Conservation (phyloP, 2,888 invertebrate species). For the Lasioglossum marginatum region DNA sequence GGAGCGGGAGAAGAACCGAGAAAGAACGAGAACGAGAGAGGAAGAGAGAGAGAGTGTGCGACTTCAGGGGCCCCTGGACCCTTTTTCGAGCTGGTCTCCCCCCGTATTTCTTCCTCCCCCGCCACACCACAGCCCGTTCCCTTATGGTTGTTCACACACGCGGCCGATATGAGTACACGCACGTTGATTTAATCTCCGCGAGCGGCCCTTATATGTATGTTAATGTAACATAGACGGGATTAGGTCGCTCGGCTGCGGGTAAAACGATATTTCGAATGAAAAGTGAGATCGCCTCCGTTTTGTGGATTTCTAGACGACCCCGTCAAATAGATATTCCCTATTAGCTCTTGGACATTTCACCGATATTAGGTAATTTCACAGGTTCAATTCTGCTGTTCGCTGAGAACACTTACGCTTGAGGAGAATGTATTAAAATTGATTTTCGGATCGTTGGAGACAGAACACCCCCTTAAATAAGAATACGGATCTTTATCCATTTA, state of each 20-base stretch:
- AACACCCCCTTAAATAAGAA: no score
- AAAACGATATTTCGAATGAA: constrained; percentile 43
- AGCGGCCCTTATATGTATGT: constrained; percentile 57
- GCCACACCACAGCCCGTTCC: constrained; percentile 3
- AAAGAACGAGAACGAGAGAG: constrained; percentile 18
- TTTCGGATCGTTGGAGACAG: no score
- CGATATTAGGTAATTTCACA: no score
- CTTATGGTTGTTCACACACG: constrained; percentile 59
- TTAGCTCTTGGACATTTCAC: no score
- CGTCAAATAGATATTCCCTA: no score
- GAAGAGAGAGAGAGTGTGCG: constrained; percentile 27
- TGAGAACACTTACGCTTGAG: no score
- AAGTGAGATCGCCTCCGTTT: constrained; percentile 25
- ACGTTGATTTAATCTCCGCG: constrained; percentile 55
- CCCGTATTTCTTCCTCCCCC: constrained; percentile 35
- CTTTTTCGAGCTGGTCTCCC: constrained; percentile 63
- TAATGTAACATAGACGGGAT: constrained; percentile 58
- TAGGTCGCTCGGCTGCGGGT: constrained; percentile 35
- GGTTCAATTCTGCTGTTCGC: no score
- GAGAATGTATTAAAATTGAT: no score
- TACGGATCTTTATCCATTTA: no score
- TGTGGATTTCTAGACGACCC: constrained; percentile 25
- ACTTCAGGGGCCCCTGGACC: constrained; percentile 50
- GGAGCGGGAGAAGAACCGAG: constrained; percentile 3
- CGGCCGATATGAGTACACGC: constrained; percentile 51